Base-by-base conservation (phyloP, 2,797 vertebrate genomes). In the Oreonectes daqikongensis region DNA sequence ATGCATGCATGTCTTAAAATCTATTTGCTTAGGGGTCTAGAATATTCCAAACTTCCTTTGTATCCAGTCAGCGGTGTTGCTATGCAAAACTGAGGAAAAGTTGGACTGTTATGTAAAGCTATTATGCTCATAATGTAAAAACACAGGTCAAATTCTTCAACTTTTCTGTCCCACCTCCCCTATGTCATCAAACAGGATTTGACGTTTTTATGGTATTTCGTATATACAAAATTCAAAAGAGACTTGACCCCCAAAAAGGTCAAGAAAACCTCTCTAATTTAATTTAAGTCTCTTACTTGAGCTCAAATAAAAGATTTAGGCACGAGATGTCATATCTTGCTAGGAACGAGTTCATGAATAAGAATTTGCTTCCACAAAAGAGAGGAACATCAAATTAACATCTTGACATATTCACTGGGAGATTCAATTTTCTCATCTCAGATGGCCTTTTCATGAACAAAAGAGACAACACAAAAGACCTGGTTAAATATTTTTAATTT, bases 301-400 rank as follows among this genome's bases (percentile, higher is more conserved):
- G 85, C 85, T 83, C 77, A 87, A 84, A 89, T 88, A 87, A 86
- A 86, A 85, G 84, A 87, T 85, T 81, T 84, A 86, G 87, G 85
- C 87, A 88, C 76, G 81, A 82, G 79, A 85, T 85, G 84, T 88
- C 87, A 87, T 88, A 85, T 81, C 84, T 87, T 73, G 15, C 71
- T 81, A 84, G 86, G 81, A 86, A 83, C 84, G 75, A 78, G 81
- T 84, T 86, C 81, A 85, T 90, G 86, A 90, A 90, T 90, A 88
- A 89, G 57, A 90, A 89, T 88, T 84, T 79, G 75, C 87, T 87
- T 83, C 61, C 64, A 87, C 86, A 89, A 88, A 90, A 89, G 85
- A 81, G 50, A 70, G 50, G 76, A 83, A 79, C 77, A 80, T 81
- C 79, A 84, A 88, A 88, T 88, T 88, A 85, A 85, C 72, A 89